Percentiles rank a stretch among this genome's conserved stretches.
Conservation (phyloP, 2,888 invertebrate genomes). For the Gortyna flavago region DNA sequence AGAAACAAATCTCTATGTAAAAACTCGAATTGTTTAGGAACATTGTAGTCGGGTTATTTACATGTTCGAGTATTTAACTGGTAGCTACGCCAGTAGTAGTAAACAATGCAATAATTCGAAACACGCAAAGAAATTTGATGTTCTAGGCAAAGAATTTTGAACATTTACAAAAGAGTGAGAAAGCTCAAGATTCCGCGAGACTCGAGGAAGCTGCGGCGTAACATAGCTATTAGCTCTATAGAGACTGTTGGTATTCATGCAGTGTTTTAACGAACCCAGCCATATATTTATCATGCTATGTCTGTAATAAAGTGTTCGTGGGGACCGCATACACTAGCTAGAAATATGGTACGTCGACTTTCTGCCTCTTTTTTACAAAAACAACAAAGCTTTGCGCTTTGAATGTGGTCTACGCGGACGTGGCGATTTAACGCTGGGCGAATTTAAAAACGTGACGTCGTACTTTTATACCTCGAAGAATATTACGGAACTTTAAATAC, state of each 20-base stretch:
- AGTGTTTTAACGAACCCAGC: conserved; percentile 59
- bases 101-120: conserved; percentile 50
- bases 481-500: conserved; percentile 49
- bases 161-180: conserved; percentile 50
- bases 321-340: conserved; percentile 57
- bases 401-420: conserved; percentile 60
- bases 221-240: conserved; percentile 41
- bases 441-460: conserved; percentile 59
- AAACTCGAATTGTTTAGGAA: background rate
- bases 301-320: conserved; percentile 67
- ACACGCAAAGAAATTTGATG: conserved; percentile 50
- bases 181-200: conserved; percentile 50
- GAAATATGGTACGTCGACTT: conserved; percentile 62
- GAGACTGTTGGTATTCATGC: conserved; percentile 40
- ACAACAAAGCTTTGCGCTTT: conserved; percentile 64
- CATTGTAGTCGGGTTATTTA: conserved; percentile 5
- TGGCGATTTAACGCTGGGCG: conserved; percentile 62
- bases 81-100: conserved; percentile 22
- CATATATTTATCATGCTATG: conserved; percentile 61
- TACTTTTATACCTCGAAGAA: conserved; percentile 51
- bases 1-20: background rate
- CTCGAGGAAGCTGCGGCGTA: conserved; percentile 43
- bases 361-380: conserved; percentile 64
- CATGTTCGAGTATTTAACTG: conserved; percentile 11
- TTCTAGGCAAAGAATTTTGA: conserved; percentile 39